Conservation (phyloP, 1,140 invertebrate genomes). For the Pseudomyrmex gracilis region DNA sequence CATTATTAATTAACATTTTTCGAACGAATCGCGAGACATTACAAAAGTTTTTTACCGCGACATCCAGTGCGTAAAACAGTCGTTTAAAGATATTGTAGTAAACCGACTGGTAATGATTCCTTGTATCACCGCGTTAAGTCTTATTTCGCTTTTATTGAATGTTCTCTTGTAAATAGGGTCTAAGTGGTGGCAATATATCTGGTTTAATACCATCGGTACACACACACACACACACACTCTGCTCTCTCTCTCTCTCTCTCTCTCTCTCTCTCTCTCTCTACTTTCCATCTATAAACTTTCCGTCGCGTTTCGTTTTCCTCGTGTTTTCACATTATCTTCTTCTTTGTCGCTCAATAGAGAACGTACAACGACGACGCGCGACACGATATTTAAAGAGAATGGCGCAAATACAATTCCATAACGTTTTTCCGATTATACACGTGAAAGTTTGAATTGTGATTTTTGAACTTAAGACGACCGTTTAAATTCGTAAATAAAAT, state of each 20-base stretch:
- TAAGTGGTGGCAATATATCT: constrained; percentile 64
- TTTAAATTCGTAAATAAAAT: too few species aligned
- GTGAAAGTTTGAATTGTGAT: too few species aligned
- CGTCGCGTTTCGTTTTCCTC: constrained; percentile 32
- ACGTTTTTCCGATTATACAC: too few species aligned
- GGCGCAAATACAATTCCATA: too few species aligned
- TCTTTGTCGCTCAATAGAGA: constrained; percentile 47
- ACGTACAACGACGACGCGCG: constrained; percentile 18
- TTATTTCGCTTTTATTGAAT: constrained; percentile 66
- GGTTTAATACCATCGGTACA: constrained; percentile 39
- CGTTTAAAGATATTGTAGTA: constrained; percentile 52
- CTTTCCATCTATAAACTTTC: constrained; percentile 43
- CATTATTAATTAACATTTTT: constrained; percentile 18
- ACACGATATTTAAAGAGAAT: background rate
- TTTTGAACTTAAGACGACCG: too few species aligned
- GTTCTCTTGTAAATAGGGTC: constrained; percentile 64
- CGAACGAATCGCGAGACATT: too few species aligned
- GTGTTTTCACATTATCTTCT: constrained; percentile 58
- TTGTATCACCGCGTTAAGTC: constrained; percentile 23
- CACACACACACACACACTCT: too few species aligned
- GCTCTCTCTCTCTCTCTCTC: constrained; percentile 6
- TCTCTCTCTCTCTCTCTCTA: constrained; percentile 12
- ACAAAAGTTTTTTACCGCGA: constrained; percentile 2
- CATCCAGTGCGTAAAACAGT: constrained; percentile 15
- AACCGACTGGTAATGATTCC: constrained; percentile 43